These are phyloP conservation scores for Montipora capricornis DNA, from an alignment of 64 coral and sea anemone species.

Conservation along the genomic window DNA sequence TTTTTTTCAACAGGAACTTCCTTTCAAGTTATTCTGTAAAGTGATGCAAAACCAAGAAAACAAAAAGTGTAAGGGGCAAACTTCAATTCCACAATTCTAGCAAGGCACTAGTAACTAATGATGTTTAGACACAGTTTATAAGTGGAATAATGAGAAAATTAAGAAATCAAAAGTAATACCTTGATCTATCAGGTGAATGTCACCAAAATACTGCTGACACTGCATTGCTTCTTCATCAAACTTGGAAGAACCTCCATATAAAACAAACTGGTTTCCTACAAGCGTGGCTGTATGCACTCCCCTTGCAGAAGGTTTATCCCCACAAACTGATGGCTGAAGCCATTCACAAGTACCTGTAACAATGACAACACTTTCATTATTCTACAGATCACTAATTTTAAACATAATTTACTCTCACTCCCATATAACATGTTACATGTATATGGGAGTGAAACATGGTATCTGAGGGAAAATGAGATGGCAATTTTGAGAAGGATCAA, in stretches of 20 bases:
- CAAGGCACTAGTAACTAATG: no score
- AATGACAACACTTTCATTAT: background rate
- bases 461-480: no score
- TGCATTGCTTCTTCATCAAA: conserved; percentile 88
- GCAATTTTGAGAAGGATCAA: no score
- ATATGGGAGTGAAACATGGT: no score
- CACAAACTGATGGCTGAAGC: conserved; percentile 80
- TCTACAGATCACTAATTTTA: background rate
- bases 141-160: background rate
- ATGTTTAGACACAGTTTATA: no score
- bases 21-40: background rate
- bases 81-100: no score
- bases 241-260: conserved; percentile 86
- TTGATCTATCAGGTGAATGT: conserved; percentile 56
- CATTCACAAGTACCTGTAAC: conserved; percentile 71
- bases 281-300: conserved; percentile 69
- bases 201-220: conserved; percentile 75
- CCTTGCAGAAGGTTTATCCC: conserved; percentile 55
- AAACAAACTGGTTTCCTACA: conserved; percentile 59
- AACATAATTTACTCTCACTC: no score
- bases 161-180: conserved; percentile 8
- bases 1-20: background rate
- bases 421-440: no score
- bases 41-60: background rate
- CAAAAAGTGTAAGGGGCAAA: background rate